Conservation (phyloP, 2,888 invertebrate genomes). For the Leucophenga montana region DNA sequence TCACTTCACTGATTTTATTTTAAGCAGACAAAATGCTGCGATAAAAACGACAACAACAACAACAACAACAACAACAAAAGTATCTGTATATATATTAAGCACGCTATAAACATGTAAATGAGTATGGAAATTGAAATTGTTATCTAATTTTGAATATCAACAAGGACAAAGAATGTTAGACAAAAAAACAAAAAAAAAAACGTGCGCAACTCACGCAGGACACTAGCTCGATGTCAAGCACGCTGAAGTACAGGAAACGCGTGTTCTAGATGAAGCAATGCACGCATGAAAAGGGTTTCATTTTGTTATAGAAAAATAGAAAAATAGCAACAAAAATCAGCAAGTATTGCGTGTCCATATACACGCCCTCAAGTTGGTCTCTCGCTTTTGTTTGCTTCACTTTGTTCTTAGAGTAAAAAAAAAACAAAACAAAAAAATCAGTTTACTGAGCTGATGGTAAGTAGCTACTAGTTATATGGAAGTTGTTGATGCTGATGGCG, state of each 20-base stretch:
- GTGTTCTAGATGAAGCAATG: background rate
- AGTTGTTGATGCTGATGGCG: slow-evolving; percentile 17
- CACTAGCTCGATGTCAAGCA: background rate
- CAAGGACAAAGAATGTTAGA: slow-evolving; percentile 23
- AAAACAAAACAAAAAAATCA: too few species aligned
- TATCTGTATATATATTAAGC: slow-evolving; percentile 50
- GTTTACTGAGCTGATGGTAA: too few species aligned
- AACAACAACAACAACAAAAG: slow-evolving; percentile 6
- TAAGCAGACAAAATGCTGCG: slow-evolving; percentile 42
- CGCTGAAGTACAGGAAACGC: background rate
- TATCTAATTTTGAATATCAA: slow-evolving; percentile 66
- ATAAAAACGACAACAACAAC: too few species aligned
- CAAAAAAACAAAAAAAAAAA: background rate
- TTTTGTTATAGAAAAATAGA: too few species aligned
- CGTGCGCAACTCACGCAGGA: background rate
- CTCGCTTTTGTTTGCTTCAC: too few species aligned
- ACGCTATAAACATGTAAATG: slow-evolving; percentile 69
- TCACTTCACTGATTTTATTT: slow-evolving; percentile 32
- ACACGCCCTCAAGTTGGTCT: too few species aligned
- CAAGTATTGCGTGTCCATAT: too few species aligned
- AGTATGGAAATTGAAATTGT: slow-evolving; percentile 71
- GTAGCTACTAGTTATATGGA: too few species aligned
- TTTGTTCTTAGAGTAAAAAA: too few species aligned
- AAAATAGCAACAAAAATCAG: too few species aligned
- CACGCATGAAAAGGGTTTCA: too few species aligned